phyloP scores from a whole-genome alignment of 2,888 invertebrate genomes.

The Schizaphis graminum region DNA sequence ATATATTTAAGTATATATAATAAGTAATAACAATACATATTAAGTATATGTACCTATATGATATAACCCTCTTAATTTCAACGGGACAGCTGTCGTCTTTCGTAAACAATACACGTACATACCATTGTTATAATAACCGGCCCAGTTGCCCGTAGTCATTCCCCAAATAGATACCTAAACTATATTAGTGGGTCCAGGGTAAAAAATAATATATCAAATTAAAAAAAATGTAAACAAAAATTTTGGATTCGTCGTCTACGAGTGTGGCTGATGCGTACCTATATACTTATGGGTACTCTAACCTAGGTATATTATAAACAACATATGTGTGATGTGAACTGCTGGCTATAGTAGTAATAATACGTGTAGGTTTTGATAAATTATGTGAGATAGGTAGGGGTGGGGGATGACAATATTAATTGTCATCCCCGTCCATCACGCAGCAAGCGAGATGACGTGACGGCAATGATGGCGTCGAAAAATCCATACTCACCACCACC shows the following conservation, averaged over 20 bases:
- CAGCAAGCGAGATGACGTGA: neutral
- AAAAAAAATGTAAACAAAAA: slow-evolving; percentile 10
- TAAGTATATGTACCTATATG: neutral
- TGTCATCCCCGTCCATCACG: neutral
- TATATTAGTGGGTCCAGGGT: neutral
- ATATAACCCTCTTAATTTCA: slow-evolving; percentile 48
- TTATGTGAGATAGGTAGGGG: neutral
- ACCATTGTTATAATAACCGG: slow-evolving; percentile 50
- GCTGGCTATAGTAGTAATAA: neutral
- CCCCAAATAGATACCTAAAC: neutral
- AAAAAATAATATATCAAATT: slow-evolving; percentile 10
- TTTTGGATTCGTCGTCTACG: neutral
- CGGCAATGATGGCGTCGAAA: slow-evolving; percentile 38
- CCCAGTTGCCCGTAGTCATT: slow-evolving; percentile 24
- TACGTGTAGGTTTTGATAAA: neutral
- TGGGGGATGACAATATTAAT: neutral
- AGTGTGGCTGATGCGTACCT: neutral
- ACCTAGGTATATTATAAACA: neutral
- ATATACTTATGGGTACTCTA: neutral
- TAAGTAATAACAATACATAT: neutral
- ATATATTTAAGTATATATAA: neutral
- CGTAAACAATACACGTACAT: slow-evolving; percentile 52
- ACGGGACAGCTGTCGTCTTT: slow-evolving; percentile 59
- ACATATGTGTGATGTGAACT: neutral
- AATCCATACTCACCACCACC: slow-evolving; percentile 57